These are phyloP conservation scores for Acrobasis consociella DNA, from an alignment of 2,888 invertebrate genomes.

Conservation along the genomic window DNA sequence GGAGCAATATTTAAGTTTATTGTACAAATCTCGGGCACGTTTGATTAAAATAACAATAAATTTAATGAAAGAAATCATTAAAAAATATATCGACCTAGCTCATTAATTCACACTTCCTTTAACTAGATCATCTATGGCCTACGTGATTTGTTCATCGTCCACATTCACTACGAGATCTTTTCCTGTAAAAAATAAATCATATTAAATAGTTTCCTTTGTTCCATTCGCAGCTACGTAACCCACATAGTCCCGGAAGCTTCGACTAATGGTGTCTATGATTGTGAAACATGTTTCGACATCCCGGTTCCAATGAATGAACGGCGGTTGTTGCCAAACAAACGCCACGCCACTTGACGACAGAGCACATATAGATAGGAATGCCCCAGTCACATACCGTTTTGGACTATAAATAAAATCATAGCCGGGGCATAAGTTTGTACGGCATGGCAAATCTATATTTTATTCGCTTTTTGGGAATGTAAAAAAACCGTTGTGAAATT, in stretches of 20 bases:
- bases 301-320: slow-evolving; percentile 34
- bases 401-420: neutral
- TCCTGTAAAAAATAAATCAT: slow-evolving; percentile 31
- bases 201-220: slow-evolving; percentile 32
- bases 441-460: neutral
- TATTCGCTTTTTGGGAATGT: too few relatives aligned
- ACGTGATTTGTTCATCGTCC: neutral
- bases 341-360: slow-evolving; percentile 10
- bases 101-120: neutral
- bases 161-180: neutral
- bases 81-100: neutral
- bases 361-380: neutral
- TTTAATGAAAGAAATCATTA: too few relatives aligned
- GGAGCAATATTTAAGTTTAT: too few relatives aligned
- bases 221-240: slow-evolving; percentile 40
- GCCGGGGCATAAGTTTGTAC: neutral
- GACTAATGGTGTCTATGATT: slow-evolving; percentile 42
- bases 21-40: too few relatives aligned
- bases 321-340: slow-evolving; percentile 23
- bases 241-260: slow-evolving; percentile 57
- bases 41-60: too few relatives aligned
- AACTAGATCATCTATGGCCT: slow-evolving; percentile 6
- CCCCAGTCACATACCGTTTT: neutral
- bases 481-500: too few relatives aligned
- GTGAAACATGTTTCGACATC: slow-evolving; percentile 46